These are phyloP conservation scores for Cephalotes varians DNA, from an alignment of 2,888 invertebrate species.

Conservation along the genomic window DNA sequence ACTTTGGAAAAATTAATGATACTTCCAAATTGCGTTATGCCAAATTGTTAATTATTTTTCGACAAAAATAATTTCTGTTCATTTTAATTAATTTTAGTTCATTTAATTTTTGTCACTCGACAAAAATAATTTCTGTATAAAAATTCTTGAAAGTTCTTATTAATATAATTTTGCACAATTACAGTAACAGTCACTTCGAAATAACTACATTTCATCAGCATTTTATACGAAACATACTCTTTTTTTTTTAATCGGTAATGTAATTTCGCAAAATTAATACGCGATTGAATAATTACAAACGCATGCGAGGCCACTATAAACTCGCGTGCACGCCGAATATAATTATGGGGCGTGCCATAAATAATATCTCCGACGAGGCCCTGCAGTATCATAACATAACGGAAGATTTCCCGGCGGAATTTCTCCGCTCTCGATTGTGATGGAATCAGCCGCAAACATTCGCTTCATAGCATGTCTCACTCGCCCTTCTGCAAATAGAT, in stretches of 20 bases:
- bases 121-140: background rate
- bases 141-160: background rate
- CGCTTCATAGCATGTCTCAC: conserved; percentile 7
- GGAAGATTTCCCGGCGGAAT: conserved; percentile 66
- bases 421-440: conserved; percentile 7
- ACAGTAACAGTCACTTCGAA: conserved; percentile 9
- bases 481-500: conserved; percentile 25
- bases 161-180: background rate
- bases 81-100: no score
- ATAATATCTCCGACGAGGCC: conserved; percentile 46
- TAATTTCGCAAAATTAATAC: conserved; percentile 43
- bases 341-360: conserved; percentile 53
- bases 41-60: background rate
- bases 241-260: background rate
- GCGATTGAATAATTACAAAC: conserved; percentile 43
- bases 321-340: conserved; percentile 31
- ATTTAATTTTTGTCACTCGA: no score
- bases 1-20: background rate
- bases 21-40: background rate
- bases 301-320: conserved; percentile 36
- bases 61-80: background rate
- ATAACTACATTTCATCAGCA: conserved; percentile 16
- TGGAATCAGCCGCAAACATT: conserved; percentile 13
- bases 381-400: conserved; percentile 39
- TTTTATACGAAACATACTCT: background rate